Evolutionary conservation across 1,140 invertebrate species (phyloP).

Genomic region (Trachymyrmex cornetzi): DNA sequence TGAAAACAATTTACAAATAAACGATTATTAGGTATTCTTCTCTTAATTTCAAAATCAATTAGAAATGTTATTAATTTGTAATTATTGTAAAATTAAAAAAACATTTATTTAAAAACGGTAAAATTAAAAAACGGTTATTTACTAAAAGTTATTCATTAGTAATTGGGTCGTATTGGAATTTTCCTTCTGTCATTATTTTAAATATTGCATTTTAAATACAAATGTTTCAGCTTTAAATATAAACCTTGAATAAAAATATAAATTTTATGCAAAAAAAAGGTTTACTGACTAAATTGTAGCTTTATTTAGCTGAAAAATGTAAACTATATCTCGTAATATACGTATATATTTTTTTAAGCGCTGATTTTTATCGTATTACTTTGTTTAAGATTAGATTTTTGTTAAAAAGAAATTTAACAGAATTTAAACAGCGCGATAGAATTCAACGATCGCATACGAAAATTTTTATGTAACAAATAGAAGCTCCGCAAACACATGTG

Average conservation of each 20-base stretch:
- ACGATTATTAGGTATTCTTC: background rate
- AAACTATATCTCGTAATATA: background rate
- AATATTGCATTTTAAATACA: slow-evolving; percentile 15
- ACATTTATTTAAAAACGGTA: background rate
- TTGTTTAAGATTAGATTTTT: slow-evolving; percentile 8
- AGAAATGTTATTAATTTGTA: background rate
- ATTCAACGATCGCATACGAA: background rate
- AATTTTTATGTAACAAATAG: slow-evolving; percentile 12
- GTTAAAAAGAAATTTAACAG: background rate
- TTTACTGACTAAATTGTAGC: too few species aligned
- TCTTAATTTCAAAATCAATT: background rate
- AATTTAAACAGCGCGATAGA: background rate
- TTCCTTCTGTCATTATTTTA: background rate
- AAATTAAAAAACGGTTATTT: background rate
- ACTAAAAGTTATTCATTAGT: background rate
- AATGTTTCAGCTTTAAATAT: background rate
- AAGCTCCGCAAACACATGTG: slow-evolving; percentile 56
- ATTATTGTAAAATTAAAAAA: slow-evolving; percentile 24
- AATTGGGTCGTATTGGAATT: background rate
- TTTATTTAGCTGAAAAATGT: background rate
- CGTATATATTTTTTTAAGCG: too few species aligned
- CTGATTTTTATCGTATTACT: background rate
- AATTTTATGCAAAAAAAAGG: background rate
- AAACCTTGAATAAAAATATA: background rate
- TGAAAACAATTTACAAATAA: background rate